Percentiles rank a stretch among this genome's conserved stretches.
Evolutionary conservation across 37 sponge, comb jelly and placozoan genomes (phyloP).

Genomic region (Geodia barretti): DNA sequence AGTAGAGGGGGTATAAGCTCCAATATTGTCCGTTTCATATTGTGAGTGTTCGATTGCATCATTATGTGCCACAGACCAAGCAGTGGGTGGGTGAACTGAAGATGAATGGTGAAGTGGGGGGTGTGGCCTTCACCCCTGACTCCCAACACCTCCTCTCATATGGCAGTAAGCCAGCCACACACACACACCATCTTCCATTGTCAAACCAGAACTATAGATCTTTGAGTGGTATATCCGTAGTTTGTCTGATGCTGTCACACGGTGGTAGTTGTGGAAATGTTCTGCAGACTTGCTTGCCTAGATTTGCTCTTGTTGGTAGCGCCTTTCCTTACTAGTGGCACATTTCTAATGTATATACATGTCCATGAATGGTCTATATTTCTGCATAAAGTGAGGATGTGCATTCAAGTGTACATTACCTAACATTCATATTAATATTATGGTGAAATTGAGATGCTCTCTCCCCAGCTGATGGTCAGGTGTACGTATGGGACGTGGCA

Average conservation of each 20-base stretch:
- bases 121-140: conserved; percentile 74
- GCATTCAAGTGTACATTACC: too few species aligned
- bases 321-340: background rate
- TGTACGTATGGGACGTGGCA: conserved; percentile 95
- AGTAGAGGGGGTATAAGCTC: too few species aligned
- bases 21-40: too few species aligned
- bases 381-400: too few species aligned
- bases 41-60: background rate
- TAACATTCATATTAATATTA: too few species aligned
- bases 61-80: conserved; percentile 66
- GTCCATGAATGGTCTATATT: too few species aligned
- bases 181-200: background rate
- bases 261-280: background rate
- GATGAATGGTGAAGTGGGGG: conserved; percentile 88
- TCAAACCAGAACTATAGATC: background rate
- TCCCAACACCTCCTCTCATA: conserved; percentile 56
- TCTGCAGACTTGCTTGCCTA: background rate
- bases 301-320: background rate
- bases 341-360: background rate
- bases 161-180: conserved; percentile 72
- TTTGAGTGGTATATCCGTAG: background rate
- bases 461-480: conserved; percentile 91
- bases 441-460: too few species aligned
- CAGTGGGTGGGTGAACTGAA: conserved; percentile 90
- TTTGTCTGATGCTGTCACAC: background rate